A percentile compares a stretch with the other conserved stretches of the same genome.
Conservation (phyloP, 64 coral and sea anemone genomes). For the Stichodactyla helianthus region DNA sequence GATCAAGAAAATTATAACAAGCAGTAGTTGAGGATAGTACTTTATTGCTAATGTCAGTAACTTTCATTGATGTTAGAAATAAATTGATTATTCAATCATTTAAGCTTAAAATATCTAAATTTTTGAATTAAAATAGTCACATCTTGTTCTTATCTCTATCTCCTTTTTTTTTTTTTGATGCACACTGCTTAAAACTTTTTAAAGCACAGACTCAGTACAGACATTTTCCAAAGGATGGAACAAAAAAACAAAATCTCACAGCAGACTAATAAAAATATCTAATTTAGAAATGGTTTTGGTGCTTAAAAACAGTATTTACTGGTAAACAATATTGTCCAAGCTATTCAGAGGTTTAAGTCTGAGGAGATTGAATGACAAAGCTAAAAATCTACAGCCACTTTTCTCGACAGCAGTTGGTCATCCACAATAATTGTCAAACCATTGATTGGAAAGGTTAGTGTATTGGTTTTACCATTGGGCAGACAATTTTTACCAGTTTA, state of each 20-base stretch:
- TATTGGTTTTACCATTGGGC: constrained; percentile 60
- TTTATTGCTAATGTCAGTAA: not conserved
- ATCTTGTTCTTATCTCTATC: too few relatives aligned
- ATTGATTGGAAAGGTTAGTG: constrained; percentile 55
- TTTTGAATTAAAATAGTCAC: too few relatives aligned
- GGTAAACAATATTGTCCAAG: not conserved
- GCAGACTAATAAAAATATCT: too few relatives aligned
- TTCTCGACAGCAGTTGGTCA: constrained; percentile 22
- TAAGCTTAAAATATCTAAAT: too few relatives aligned
- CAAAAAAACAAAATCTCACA: not conserved
- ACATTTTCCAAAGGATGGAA: not conserved
- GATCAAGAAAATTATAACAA: not conserved
- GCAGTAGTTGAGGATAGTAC: too few relatives aligned
- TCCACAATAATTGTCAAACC: constrained; percentile 22
- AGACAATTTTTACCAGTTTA: constrained; percentile 40
- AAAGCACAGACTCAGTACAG: not conserved
- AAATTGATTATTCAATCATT: not conserved
- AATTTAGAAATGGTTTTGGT: not conserved
- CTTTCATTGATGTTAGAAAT: not conserved
- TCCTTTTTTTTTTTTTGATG: too few relatives aligned
- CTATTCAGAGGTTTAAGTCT: not conserved
- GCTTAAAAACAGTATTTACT: not conserved
- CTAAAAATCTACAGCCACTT: not conserved
- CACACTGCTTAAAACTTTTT: not conserved
- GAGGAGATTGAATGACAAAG: not conserved